Evolutionary conservation across 2,888 invertebrate species (phyloP).

Genomic region (Octonoba sinensis): DNA sequence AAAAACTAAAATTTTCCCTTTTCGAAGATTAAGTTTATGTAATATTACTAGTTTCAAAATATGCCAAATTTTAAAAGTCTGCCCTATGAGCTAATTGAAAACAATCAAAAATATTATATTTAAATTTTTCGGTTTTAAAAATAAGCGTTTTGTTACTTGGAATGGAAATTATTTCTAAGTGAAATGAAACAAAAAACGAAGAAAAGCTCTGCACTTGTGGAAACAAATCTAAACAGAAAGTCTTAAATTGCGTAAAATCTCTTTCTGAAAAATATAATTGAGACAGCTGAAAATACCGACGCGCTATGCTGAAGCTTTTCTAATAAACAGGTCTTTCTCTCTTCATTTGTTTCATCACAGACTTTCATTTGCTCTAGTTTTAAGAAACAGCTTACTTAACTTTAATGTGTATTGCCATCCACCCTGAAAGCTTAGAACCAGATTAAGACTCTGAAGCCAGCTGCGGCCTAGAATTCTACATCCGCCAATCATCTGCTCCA

Average conservation of each 20-base stretch:
- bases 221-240: too few relatives aligned
- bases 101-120: too few relatives aligned
- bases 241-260: background rate
- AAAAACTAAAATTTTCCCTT: too few relatives aligned
- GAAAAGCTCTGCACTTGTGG: too few relatives aligned
- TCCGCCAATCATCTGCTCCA: constrained; percentile 28
- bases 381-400: constrained; percentile 51
- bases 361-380: constrained; percentile 24
- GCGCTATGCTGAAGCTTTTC: constrained; percentile 26
- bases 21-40: too few relatives aligned
- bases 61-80: too few relatives aligned
- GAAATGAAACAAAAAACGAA: too few relatives aligned
- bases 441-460: constrained; percentile 54
- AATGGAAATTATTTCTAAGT: too few relatives aligned
- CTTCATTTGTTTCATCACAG: constrained; percentile 25
- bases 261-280: constrained; percentile 43
- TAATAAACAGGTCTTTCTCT: constrained; percentile 51
- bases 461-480: constrained; percentile 46
- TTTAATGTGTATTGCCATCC: constrained; percentile 40
- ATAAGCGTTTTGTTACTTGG: too few relatives aligned
- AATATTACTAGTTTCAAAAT: too few relatives aligned
- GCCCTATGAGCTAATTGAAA: too few relatives aligned
- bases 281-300: constrained; percentile 15
- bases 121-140: too few relatives aligned
- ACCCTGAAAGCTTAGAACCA: constrained; percentile 38